Conservation (phyloP, 2,797 vertebrate genomes). For the Poecilia picta region DNA sequence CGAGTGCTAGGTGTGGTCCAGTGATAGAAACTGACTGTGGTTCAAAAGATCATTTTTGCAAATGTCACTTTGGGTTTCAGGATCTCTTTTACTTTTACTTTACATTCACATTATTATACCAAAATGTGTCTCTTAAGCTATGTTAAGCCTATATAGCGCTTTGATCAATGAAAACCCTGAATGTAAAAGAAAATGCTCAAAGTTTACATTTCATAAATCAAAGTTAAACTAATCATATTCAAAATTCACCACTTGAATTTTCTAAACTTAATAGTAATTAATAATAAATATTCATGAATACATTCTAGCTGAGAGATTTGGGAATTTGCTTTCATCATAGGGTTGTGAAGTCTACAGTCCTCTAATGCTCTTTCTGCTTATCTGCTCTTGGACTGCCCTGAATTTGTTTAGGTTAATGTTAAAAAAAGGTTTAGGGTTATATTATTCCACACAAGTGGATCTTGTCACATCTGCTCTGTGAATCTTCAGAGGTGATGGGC, state of each 20-base stretch:
- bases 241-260: not conserved
- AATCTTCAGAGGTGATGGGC: not conserved
- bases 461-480: too few species aligned
- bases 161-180: not conserved
- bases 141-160: not conserved
- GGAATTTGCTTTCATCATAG: too few species aligned
- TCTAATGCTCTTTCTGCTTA: too few species aligned
- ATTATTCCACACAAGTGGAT: too few species aligned
- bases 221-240: not conserved
- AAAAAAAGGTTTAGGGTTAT: too few species aligned
- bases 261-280: not conserved
- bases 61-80: not conserved
- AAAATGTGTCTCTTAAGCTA: not conserved
- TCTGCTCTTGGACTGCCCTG: too few species aligned
- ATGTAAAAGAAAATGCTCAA: not conserved
- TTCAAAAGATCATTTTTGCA: not conserved
- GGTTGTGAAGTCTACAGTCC: too few species aligned
- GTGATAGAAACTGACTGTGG: constrained; percentile 11
- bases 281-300: too few species aligned
- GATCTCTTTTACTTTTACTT: not conserved
- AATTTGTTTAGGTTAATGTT: too few species aligned
- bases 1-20: not conserved
- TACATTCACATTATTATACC: not conserved
- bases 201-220: not conserved
- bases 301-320: too few species aligned